Evolutionary conservation across 2,113 vertebrate genomes (phyloP), one percentile per base, ranked within the genome.

Genomic region (Alethe diademata): DNA sequence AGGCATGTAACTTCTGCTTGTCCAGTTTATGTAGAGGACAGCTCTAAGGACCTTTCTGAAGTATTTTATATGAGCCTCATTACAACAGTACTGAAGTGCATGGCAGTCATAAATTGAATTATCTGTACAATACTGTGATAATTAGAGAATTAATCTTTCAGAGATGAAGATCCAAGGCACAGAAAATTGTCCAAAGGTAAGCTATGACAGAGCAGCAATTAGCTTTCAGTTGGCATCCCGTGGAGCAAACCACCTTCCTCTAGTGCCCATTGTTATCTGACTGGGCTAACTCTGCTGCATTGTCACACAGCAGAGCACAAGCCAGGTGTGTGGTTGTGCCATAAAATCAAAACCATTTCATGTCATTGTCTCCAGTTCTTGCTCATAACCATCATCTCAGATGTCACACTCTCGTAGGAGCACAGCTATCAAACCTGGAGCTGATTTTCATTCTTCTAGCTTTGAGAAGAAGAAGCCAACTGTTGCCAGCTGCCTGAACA

Each of bases 251-350:
- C 20, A 1, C 9, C 17, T 71, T 81, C 20, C 15, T 22, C 23
- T 58, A 50, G 25, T 83, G 54, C 33, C 36, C 36, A 11, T 26
- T 53, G 2, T 33, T 36, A 11, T 28, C 58, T 29, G 50, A 33
- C 13, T 31, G 43, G 67, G 73, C 40, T 45, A 8, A 19, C 7
- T 54, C 62, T 66, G 28, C 62, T 56, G 7, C 0, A 0, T 0
- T 35, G 28, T 22, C 10, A 3, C 53, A 33, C 1, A 6, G 51
- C 48, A n/a, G 40, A 45, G 40, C 14, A 8, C 20, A 31, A 81
- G 15, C 40, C 67, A 36, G 12, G 22, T 65, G n/a, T n/a, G 48
- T 47, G 40, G 40, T 48, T 84, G 40, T 33, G 48, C 81, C 69
- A 28, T 45, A 28, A 69, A 86, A 69, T 12, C 57, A 67, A 38